Evolutionary conservation across 2,888 invertebrate genomes (phyloP).

Genomic region (Polietes domitor): DNA sequence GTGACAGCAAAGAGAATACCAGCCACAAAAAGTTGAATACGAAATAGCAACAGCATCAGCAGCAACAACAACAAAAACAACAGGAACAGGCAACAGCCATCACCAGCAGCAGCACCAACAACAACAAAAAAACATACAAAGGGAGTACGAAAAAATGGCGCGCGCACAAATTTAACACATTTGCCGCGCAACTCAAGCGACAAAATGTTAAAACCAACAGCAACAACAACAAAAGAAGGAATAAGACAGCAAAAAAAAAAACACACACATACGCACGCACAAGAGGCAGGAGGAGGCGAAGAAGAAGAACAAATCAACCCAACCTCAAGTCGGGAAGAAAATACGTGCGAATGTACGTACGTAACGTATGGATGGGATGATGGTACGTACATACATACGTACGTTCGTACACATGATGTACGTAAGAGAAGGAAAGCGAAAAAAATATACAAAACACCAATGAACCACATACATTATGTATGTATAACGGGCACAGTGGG

Average conservation of each 20-base stretch:
- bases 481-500: background rate
- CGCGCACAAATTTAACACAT: conserved; percentile 67
- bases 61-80: conserved; percentile 12
- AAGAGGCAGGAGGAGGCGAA: too few species aligned
- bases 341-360: background rate
- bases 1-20: background rate
- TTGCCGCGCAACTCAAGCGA: conserved; percentile 68
- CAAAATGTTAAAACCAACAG: conserved; percentile 64
- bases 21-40: conserved; percentile 41
- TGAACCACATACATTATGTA: background rate
- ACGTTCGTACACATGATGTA: too few species aligned
- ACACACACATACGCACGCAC: too few species aligned
- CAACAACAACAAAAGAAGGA: background rate
- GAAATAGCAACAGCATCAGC: conserved; percentile 59
- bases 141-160: conserved; percentile 59
- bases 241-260: conserved; percentile 26
- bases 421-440: background rate
- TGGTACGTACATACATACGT: too few species aligned
- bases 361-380: too few species aligned
- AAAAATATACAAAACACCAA: background rate
- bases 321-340: conserved; percentile 53
- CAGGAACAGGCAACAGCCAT: background rate
- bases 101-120: background rate
- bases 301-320: conserved; percentile 53
- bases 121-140: conserved; percentile 25